Base-by-base conservation (phyloP, 2,888 invertebrate genomes). In the Apoda limacodes region DNA sequence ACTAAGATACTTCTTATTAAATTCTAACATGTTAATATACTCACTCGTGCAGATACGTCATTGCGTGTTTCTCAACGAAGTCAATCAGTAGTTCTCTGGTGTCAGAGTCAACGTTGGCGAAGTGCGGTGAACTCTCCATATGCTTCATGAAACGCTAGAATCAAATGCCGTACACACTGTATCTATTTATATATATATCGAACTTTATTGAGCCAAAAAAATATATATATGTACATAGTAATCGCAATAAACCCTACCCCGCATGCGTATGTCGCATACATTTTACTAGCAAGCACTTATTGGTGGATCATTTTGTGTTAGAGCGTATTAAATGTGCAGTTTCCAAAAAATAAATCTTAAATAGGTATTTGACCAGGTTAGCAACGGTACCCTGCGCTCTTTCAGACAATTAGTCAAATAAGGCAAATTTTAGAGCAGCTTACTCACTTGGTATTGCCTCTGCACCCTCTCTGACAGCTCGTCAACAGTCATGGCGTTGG, bases 61-160 rank as follows among this genome's bases (percentile, higher is more conserved):
- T 96, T 28, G 96, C 86, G 59, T 94, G 95, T 55, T 92, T 93
- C 74, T 99, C 99, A 25, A 93, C 90, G 59, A 93, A 94, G 72
- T 97, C 95, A 58, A 97, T 84, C 37, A 98, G 82, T 46, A 87
- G 85, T 50, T 95, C 94, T 48, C 88, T 87, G 22, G 88, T 85
- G 46, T 95, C 95, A 1, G 83, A 60, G 22, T 85, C 82, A 13
- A 90, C 75, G 43, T 83, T 85, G 42, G 83, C 64, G 63, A 89
- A 91, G 51, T 84, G 80, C 0, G 76, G 53, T 41, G 84, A 82
- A n/a, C 82, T 81, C 45, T 90, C 88, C 74, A 93, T 84, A 46
- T 89, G 83, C 39, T 89, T 88, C 42, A 85, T 84, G 63, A 93
- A 88, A n/a, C 74, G 64, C 82, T 82, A n/a, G n/a, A n/a, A n/a